Evolutionary conservation across 2,888 invertebrate species (phyloP), one percentile per base, ranked within the genome.

Genomic region (Leptarthrus brevirostris): DNA sequence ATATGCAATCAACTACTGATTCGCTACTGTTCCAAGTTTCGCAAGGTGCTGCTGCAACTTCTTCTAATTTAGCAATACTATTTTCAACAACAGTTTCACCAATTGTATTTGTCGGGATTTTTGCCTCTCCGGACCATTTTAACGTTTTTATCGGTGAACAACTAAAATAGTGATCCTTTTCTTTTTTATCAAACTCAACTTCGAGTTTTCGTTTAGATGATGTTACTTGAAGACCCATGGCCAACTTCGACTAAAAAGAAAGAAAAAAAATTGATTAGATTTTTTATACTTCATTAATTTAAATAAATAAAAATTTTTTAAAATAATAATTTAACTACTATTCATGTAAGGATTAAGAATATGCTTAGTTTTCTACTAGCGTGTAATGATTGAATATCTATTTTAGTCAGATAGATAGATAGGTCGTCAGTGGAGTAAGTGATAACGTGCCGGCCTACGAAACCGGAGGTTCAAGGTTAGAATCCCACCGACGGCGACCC

Each of bases 211-310:
- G 88, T 89, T 91, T 89, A 82, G 89, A 89, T 86, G 90, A 89
- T 84, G 90, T 89, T 78, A 85, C 89, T 88, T 91, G 90, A 87
- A 91, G 88, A 89, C 90, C 90, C 90, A 90, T 91, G 88, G 90
- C 90, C 88, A 89, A 90, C 89, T 83, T 83, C 74, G 83, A 82
- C 85, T 85, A 81, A 79, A 61, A 30, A 34, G 36, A 72, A 77
- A 77, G 34, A 58, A 76, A 44, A 75, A 47, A 73, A 61, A n/a
- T n/a, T n/a, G n/a, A n/a, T n/a, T n/a, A n/a, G n/a, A n/a, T n/a
- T n/a, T n/a, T n/a, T n/a, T n/a, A n/a, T n/a, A n/a, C n/a, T n/a
- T n/a, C n/a, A n/a, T n/a, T n/a, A n/a, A n/a, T n/a, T n/a, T n/a
- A n/a, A n/a, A n/a, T n/a, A n/a, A n/a, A n/a, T n/a, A n/a, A n/a